Evolutionary conservation across 2,113 vertebrate species (phyloP).

Genomic region (Pygoscelis antarcticus): DNA sequence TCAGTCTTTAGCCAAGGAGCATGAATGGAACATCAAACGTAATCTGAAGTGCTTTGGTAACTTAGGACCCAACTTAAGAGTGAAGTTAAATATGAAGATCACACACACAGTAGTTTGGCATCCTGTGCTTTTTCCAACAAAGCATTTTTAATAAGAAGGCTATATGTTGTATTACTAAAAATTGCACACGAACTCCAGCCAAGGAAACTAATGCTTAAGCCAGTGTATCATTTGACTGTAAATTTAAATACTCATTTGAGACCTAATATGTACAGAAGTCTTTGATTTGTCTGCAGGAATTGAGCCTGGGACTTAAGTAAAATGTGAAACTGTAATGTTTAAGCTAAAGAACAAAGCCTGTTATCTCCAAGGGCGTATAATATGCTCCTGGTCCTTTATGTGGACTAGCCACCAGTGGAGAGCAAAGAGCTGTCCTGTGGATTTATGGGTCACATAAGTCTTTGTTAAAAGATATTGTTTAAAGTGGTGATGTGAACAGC

Average conservation of each 20-base stretch:
- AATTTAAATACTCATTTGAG: not conserved
- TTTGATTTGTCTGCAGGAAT: not conserved
- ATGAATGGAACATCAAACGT: not conserved
- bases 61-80: not conserved
- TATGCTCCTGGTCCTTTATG: not conserved
- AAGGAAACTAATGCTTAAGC: not conserved
- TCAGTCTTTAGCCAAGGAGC: not conserved
- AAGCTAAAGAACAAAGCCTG: constrained; percentile 7
- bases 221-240: not conserved
- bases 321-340: not conserved
- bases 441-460: not conserved
- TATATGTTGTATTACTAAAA: not conserved
- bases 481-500: not conserved
- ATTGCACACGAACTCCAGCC: not conserved
- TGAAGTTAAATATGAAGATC: not conserved
- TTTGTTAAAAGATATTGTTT: not conserved
- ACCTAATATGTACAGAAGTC: not conserved
- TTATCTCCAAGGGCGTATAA: not conserved
- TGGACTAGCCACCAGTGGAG: not conserved
- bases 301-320: not conserved
- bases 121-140: not conserved
- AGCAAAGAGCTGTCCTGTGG: constrained; percentile 18
- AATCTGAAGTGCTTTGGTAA: not conserved
- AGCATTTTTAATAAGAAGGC: not conserved
- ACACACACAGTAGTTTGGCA: not conserved